Conservation (phyloP, 1,140 invertebrate species). For the Heliconius eleuchia region DNA sequence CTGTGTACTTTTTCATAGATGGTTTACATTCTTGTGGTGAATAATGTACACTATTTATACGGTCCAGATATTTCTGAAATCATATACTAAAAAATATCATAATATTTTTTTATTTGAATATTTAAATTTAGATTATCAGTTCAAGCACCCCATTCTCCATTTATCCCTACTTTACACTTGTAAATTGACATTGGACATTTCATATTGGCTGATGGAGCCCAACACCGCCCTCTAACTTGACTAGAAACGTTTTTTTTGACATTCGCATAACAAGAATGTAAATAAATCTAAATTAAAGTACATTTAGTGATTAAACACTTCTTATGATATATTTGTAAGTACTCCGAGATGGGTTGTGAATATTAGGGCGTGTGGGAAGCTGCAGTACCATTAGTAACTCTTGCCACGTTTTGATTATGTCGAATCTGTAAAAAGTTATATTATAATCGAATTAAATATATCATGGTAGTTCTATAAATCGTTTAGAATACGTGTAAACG, state of each 20-base stretch:
- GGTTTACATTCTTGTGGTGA: background rate
- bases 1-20: constrained; percentile 12
- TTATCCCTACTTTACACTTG: too few relatives aligned
- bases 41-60: too few relatives aligned
- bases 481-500: background rate
- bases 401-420: background rate
- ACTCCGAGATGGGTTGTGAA: constrained; percentile 46
- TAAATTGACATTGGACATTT: too few relatives aligned
- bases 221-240: background rate
- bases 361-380: constrained; percentile 37
- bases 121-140: too few relatives aligned
- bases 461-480: background rate
- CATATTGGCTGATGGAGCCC: background rate
- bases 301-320: constrained; percentile 40
- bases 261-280: background rate
- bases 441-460: background rate
- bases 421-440: background rate
- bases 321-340: constrained; percentile 48
- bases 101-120: too few relatives aligned
- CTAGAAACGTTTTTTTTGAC: background rate
- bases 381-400: constrained; percentile 26
- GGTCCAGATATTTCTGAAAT: too few relatives aligned
- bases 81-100: too few relatives aligned
- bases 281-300: background rate
- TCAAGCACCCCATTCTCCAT: too few relatives aligned